phyloP scores from a whole-genome alignment of 2,113 vertebrate genomes.

The Ciconia boyciana region DNA sequence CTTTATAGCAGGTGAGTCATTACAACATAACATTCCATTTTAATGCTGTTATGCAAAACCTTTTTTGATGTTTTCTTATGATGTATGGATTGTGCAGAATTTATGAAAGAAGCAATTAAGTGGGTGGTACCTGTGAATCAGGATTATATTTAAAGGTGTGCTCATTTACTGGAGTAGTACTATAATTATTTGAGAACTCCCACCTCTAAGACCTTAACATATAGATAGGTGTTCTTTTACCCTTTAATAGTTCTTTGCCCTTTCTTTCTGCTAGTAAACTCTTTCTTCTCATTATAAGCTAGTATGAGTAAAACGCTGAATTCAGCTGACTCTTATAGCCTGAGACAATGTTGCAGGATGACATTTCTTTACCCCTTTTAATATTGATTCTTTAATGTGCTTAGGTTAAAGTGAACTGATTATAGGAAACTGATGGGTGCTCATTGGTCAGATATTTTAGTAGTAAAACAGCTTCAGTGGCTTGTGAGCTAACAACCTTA shows the following conservation, averaged over 20 bases:
- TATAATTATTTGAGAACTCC: background rate
- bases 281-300: background rate
- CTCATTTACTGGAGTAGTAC: background rate
- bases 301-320: background rate
- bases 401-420: constrained; percentile 13
- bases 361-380: background rate
- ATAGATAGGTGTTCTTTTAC: background rate
- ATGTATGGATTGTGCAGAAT: background rate
- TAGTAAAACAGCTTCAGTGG: background rate
- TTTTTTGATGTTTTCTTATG: constrained; percentile 28
- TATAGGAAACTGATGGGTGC: background rate
- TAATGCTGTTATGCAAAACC: background rate
- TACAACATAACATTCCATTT: constrained; percentile 21
- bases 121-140: constrained; percentile 21
- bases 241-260: background rate
- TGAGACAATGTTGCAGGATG: background rate
- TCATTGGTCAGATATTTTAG: constrained; percentile 11
- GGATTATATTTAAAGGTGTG: constrained; percentile 36
- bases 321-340: background rate
- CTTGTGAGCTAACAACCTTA: background rate
- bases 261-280: background rate
- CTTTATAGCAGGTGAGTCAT: constrained; percentile 31
- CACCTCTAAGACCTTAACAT: background rate
- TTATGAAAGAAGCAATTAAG: constrained; percentile 57
- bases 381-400: constrained; percentile 28